phyloP scores from a whole-genome alignment of 2,888 invertebrate species.

The Lasioglossum zephyrum region DNA sequence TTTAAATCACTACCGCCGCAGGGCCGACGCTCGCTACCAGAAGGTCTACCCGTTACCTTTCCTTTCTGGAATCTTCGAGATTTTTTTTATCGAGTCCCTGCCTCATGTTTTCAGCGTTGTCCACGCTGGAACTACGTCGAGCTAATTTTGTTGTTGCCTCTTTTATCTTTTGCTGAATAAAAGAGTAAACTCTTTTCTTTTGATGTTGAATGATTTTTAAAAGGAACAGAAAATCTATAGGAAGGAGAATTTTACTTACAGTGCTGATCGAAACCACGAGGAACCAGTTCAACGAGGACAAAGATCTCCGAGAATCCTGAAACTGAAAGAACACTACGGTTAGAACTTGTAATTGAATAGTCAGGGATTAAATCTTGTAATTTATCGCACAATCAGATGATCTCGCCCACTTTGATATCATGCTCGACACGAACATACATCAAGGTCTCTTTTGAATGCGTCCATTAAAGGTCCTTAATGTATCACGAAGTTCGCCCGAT shows the following conservation, averaged over 20 bases:
- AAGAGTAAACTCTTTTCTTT: not conserved
- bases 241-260: not conserved
- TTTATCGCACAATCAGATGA: not conserved
- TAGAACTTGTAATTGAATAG: not conserved
- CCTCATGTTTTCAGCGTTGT: not conserved
- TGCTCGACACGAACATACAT: not conserved
- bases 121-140: not conserved
- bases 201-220: not conserved
- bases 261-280: not conserved
- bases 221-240: not conserved
- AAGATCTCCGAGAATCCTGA: not conserved
- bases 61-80: slow-evolving; percentile 25
- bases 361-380: not conserved
- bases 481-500: not conserved
- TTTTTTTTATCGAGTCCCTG: slow-evolving; percentile 4
- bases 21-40: not conserved
- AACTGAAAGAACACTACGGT: not conserved
- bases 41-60: slow-evolving; percentile 20
- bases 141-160: not conserved
- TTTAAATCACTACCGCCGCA: slow-evolving; percentile 64
- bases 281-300: not conserved
- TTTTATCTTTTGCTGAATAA: not conserved
- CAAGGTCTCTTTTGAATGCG: not conserved
- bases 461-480: too few relatives aligned
- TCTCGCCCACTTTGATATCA: not conserved